These are phyloP conservation scores for Parapsyche elsis DNA, from an alignment of 1,140 invertebrate genomes.

Conservation along the genomic window DNA sequence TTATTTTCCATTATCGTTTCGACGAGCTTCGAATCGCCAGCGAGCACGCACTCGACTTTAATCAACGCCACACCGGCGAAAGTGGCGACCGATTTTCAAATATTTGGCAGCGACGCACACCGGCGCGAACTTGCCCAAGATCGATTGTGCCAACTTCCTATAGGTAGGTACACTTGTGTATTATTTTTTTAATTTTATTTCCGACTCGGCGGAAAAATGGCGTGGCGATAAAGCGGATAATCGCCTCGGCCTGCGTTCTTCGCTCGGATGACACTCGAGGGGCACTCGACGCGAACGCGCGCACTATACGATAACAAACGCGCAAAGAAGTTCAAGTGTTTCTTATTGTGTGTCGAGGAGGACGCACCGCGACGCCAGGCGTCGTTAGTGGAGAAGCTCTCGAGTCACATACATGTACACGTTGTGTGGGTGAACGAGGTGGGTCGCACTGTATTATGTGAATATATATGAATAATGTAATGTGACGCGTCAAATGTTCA, in stretches of 20 bases:
- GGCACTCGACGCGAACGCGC: constrained; percentile 6
- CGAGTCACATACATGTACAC: too few relatives aligned
- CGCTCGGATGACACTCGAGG: constrained; percentile 17
- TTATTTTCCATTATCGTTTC: constrained; percentile 39
- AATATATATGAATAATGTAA: background rate
- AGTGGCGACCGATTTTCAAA: background rate
- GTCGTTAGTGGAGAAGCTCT: background rate
- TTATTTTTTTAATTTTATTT: too few relatives aligned
- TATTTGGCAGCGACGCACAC: constrained; percentile 5
- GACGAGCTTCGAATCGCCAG: background rate
- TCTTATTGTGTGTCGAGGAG: constrained; percentile 2
- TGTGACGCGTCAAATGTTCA: constrained; percentile 31
- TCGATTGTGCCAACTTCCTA: too few relatives aligned
- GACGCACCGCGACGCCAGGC: constrained; percentile 2
- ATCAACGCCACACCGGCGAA: background rate
- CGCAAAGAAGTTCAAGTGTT: constrained; percentile 21
- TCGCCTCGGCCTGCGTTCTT: background rate
- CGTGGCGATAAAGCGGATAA: constrained; percentile 14
- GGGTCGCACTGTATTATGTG: too few relatives aligned
- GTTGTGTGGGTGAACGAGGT: too few relatives aligned
- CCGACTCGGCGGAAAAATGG: too few relatives aligned
- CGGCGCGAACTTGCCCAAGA: background rate
- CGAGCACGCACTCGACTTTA: constrained; percentile 28
- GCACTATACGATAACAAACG: constrained; percentile 8
- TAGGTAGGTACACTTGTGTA: too few relatives aligned